Percentiles rank a stretch among this genome's conserved stretches.
Conservation (phyloP, 2,888 invertebrate species). For the Drosophila paucipuncta region DNA sequence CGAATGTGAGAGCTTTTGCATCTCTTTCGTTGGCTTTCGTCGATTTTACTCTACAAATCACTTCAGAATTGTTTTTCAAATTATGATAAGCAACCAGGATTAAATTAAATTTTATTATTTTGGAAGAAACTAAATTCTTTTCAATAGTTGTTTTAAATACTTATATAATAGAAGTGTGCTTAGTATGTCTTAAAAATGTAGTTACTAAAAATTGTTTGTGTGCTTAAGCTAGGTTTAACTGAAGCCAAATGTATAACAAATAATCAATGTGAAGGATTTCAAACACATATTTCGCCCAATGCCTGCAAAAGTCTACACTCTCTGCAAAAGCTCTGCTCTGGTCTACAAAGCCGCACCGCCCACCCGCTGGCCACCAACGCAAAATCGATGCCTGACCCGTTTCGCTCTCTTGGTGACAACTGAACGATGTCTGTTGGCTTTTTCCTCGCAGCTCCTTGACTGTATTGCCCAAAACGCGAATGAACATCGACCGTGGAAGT, state of each 20-base stretch:
- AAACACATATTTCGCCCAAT: constrained; percentile 9
- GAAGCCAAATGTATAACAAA: background rate
- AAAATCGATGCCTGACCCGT: constrained; percentile 74
- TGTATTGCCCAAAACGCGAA: constrained; percentile 83
- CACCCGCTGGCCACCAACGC: constrained; percentile 36
- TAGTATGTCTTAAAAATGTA: background rate
- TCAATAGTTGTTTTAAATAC: background rate
- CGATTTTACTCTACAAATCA: background rate
- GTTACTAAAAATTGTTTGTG: background rate
- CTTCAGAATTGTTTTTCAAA: background rate
- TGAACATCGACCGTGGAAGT: constrained; percentile 85
- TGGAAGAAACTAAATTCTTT: background rate
- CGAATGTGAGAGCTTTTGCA: background rate
- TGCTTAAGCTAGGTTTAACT: background rate
- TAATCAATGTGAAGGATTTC: constrained; percentile 23
- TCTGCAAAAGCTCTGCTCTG: constrained; percentile 56
- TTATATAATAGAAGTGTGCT: background rate
- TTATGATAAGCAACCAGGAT: too few species aligned
- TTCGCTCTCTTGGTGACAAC: constrained; percentile 61
- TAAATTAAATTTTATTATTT: background rate
- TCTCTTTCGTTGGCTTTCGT: background rate
- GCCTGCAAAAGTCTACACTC: constrained; percentile 52
- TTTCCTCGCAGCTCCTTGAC: constrained; percentile 78
- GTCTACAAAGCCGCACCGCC: constrained; percentile 13
- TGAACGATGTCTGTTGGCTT: constrained; percentile 62